Evolutionary conservation across 2,113 vertebrate species (phyloP).

Genomic region (Osmerus mordax): DNA sequence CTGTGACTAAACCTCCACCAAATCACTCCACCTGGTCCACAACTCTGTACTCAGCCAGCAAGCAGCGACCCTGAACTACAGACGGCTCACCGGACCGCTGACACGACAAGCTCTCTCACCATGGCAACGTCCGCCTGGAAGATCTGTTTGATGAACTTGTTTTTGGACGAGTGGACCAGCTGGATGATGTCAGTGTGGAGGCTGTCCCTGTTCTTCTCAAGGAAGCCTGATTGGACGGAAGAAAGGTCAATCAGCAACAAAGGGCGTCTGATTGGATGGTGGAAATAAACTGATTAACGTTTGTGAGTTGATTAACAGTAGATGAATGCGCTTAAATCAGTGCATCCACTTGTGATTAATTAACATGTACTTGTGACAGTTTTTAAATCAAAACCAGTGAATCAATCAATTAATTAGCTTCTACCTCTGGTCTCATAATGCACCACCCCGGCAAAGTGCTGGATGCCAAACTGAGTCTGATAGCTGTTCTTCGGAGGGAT

Average conservation of each 20-base stretch:
- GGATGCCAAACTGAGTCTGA: conserved; percentile 94
- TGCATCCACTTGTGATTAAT: too few relatives aligned
- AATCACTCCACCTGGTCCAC: too few relatives aligned
- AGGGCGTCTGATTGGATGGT: too few relatives aligned
- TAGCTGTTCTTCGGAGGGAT: conserved; percentile 92
- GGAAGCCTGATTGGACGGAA: conserved; percentile 80
- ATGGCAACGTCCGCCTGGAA: conserved; percentile 93
- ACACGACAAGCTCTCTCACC: conserved; percentile 68
- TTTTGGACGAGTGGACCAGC: conserved; percentile 90
- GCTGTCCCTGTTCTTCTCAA: conserved; percentile 98
- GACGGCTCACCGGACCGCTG: not conserved
- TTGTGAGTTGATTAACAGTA: not conserved
- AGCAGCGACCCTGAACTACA: too few relatives aligned
- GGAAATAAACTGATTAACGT: too few relatives aligned
- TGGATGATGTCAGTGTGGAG: conserved; percentile 96
- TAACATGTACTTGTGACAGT: too few relatives aligned
- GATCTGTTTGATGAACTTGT: conserved; percentile 98
- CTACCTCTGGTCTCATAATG: conserved; percentile 92
- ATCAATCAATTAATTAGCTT: not conserved
- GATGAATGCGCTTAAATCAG: too few relatives aligned
- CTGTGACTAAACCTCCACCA: too few relatives aligned
- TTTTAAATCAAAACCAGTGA: not conserved
- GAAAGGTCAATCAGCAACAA: not conserved
- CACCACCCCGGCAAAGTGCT: conserved; percentile 95
- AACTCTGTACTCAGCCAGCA: too few relatives aligned